Percentiles rank a stretch among this genome's conserved stretches.
These are phyloP conservation scores for Potorous gilbertii DNA, from an alignment of 2,797 vertebrate genomes.

Conservation along the genomic window DNA sequence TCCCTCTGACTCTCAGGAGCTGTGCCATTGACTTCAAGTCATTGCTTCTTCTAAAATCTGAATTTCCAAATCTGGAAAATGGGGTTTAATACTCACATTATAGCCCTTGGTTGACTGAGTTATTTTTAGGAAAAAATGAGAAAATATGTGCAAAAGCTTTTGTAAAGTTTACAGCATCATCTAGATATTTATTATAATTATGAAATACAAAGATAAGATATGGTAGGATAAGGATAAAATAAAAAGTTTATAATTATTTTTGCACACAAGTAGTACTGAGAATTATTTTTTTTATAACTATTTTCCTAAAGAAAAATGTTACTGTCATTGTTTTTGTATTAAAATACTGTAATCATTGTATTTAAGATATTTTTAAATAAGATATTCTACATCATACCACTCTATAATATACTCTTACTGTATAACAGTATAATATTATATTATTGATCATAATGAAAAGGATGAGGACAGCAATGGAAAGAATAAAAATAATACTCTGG, in stretches of 20 bases:
- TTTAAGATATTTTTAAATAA: not conserved
- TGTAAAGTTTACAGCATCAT: not conserved
- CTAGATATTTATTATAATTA: not conserved
- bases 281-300: not conserved
- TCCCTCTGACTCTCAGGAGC: not conserved
- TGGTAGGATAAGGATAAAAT: not conserved
- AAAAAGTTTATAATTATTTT: not conserved
- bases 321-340: not conserved
- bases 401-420: not conserved
- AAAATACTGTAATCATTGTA: not conserved
- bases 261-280: not conserved
- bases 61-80: not conserved
- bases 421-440: not conserved
- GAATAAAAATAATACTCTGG: not conserved
- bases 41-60: conserved; percentile 9
- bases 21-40: not conserved
- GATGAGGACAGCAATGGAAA: not conserved
- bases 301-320: not conserved
- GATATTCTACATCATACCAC: not conserved
- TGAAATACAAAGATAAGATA: not conserved
- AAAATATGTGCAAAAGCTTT: not conserved
- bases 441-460: not conserved
- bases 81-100: not conserved
- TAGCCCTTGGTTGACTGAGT: not conserved
- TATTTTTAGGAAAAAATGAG: not conserved